Base-by-base conservation (phyloP, 2,797 vertebrate genomes). In the Betta splendens region DNA sequence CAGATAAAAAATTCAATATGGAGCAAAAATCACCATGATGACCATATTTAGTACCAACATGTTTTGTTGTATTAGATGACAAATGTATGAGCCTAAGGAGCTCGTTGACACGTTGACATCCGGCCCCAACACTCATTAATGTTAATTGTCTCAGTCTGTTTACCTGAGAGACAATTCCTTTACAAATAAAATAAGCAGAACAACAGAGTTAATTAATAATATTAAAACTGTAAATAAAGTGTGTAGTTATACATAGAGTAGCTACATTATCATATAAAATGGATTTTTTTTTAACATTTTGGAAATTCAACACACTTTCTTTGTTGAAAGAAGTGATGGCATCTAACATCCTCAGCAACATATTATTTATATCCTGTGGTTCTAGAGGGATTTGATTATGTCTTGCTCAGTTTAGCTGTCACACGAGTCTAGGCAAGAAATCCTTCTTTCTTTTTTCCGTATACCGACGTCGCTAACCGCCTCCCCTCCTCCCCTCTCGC, bases 41-140 rank as follows among this genome's bases (percentile, higher is more conserved):
- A 53, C 29, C 5, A 47, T 40, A 60, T 47, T 17, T 44, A 45
- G 52, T 69, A 5, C 5, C 46, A 62, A 16, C 1, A 48, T 59
- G 56, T 59, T 72, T 59, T 6, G 49, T 38, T 1, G 3, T 16
- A 48, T 54, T 38, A 45, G 9, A 44, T 20, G 21, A 32, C 18
- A 31, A 29, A 40, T 9, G 32, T 16, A 7, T 53, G 20, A 54
- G 20, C 35, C 48, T 47, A 18, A 40, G 36, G 21, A 44, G 11
- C 5, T 39, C 20, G 3, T 43, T 18, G 32, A n/a, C 9, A 26
- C 58, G n/a, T n/a, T n/a, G n/a, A n/a, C 6, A 29, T 43, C 35
- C 15, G 54, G 9, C 46, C 23, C 9, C 39, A 2, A 5, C 9
- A 39, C 13, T 44, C 22, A 33, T 44, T 20, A n/a, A n/a, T 15